Percentiles rank a stretch among this genome's conserved stretches.
These are phyloP conservation scores for Globia sparganii DNA, from an alignment of 2,888 invertebrate genomes.

Conservation along the genomic window DNA sequence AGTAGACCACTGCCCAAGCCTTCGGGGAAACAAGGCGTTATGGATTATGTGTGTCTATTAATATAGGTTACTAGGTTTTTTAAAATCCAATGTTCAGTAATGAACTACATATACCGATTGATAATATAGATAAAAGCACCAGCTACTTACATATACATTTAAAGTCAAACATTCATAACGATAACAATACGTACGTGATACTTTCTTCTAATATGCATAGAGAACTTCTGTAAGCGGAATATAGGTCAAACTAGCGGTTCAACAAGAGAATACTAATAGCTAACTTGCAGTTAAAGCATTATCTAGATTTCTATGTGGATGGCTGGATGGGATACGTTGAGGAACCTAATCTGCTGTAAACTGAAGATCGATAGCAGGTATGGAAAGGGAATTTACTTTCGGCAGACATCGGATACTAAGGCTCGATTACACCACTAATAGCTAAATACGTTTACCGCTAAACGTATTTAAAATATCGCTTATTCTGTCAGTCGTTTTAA, in stretches of 20 bases:
- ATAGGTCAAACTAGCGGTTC: constrained; percentile 41
- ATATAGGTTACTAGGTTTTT: too few relatives aligned
- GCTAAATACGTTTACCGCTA: too few relatives aligned
- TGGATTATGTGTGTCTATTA: too few relatives aligned
- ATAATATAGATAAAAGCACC: background rate
- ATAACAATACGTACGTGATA: constrained; percentile 7
- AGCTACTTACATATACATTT: background rate
- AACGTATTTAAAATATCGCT: background rate
- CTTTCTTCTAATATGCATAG: constrained; percentile 21
- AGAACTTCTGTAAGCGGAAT: constrained; percentile 17
- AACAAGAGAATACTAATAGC: constrained; percentile 49
- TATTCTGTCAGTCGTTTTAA: background rate
- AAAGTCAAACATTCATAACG: constrained; percentile 10
- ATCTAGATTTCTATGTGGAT: constrained; percentile 13
- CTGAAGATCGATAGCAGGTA: background rate
- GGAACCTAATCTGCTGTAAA: constrained; percentile 4
- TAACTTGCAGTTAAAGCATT: constrained; percentile 37
- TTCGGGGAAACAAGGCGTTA: background rate
- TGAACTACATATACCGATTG: too few relatives aligned
- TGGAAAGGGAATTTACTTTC: background rate
- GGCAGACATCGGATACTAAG: background rate
- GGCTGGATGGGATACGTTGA: constrained; percentile 4
- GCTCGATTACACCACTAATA: background rate
- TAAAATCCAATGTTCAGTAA: too few relatives aligned
- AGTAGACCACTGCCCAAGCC: too few relatives aligned